Base-by-base conservation (phyloP, 1,140 invertebrate genomes). In the Nephotettix cincticeps region DNA sequence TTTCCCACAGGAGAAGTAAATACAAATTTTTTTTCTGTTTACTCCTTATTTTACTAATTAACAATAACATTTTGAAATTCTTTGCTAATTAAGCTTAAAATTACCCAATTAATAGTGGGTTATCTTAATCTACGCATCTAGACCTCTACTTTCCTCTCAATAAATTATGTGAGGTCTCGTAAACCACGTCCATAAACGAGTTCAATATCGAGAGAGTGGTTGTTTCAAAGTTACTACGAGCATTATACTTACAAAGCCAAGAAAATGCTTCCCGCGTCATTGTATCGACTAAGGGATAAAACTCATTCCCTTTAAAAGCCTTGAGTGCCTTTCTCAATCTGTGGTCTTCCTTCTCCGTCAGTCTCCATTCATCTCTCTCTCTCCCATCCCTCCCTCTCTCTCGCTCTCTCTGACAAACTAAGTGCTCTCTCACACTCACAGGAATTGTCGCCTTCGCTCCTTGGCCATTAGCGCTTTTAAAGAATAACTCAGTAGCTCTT, bases 341-440 rank as follows among this genome's bases (percentile, higher is more conserved):
- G 56, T 23, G 56, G 56, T 61, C 56, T 61, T 61, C 56, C 25
- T 61, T 61, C 56, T 61, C 56, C 56, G 56, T 61, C 56, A n/a
- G 23, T 61, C 56, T 61, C 56, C 56, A 61, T 61, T 61, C 56
- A 61, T 61, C 56, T 61, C 64, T 45, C 64, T 40, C 74, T 61
- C 25, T 61, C 56, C 9, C 56, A 11, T n/a, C 47, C 56, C 56
- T 61, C 21, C 28, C 21, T 61, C 56, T 29, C 23, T 61, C 56
- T 61, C 56, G 25, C 56, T 61, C 56, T 27, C 56, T 61, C 56
- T 61, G 21, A 25, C 56, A 61, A 61, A 61, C 56, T 61, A 61
- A 61, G 56, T 61, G 56, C 56, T 61, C 56, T 61, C 56, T 61
- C 28, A 61, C 56, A 51, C 47, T 51, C 47, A 61, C 47, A 61